These are phyloP conservation scores for Protosalanx chinensis DNA, from an alignment of 2,797 vertebrate genomes.

Conservation along the genomic window DNA sequence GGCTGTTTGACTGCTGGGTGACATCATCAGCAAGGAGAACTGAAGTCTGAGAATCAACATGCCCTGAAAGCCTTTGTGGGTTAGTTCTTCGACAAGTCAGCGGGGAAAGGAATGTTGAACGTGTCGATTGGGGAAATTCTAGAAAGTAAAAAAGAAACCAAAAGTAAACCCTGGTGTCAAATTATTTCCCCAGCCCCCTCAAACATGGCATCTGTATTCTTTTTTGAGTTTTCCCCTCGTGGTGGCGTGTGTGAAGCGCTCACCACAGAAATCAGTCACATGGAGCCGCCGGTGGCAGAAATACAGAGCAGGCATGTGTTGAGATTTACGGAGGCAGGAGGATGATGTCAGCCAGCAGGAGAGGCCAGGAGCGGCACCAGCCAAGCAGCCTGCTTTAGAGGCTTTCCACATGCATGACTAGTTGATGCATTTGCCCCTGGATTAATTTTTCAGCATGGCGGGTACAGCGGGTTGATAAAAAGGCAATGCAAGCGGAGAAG, in stretches of 20 bases:
- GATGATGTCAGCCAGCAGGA: constrained; percentile 18
- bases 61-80: neutral
- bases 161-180: no score
- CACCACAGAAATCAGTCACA: constrained; percentile 4
- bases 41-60: constrained; percentile 3
- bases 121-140: no score
- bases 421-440: constrained; percentile 37
- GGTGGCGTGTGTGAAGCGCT: no score
- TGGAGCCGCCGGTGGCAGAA: neutral
- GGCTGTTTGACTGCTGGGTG: constrained; percentile 32
- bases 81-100: neutral
- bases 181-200: no score
- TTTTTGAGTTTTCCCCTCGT: no score
- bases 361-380: constrained; percentile 29
- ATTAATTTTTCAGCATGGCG: constrained; percentile 56
- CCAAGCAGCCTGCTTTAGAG: constrained; percentile 16
- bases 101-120: neutral
- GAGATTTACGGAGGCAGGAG: constrained; percentile 13
- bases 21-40: constrained; percentile 35
- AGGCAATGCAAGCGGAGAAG: constrained; percentile 45
- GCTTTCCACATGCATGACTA: constrained; percentile 50
- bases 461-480: constrained; percentile 41
- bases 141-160: no score
- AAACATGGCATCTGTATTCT: no score
- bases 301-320: constrained; percentile 2